These are phyloP conservation scores for Phacellophora camtschatica DNA, from an alignment of 30 jellyfish, hydroid and myxozoan genomes.

Conservation along the genomic window DNA sequence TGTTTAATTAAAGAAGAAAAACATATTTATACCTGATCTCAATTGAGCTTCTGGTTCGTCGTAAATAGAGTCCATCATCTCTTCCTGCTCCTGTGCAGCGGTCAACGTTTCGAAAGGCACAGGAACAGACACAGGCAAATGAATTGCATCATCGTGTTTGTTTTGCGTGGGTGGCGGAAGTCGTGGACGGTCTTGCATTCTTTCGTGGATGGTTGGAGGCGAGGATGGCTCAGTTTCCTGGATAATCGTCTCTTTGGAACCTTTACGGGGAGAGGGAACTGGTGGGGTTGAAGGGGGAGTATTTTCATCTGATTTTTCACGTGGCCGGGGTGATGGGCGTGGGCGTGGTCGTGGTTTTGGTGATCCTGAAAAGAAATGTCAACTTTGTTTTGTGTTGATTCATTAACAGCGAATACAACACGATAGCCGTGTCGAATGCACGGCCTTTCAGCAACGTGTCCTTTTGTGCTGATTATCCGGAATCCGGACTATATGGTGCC, in stretches of 20 bases:
- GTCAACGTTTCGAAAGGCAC: constrained; percentile 41
- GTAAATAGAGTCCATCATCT: constrained; percentile 62
- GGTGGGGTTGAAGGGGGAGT: constrained; percentile 72
- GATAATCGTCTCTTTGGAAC: not conserved
- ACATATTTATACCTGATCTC: constrained; percentile 77
- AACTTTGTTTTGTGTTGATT: not conserved
- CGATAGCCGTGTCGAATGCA: not conserved
- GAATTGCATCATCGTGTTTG: not conserved
- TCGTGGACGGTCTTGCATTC: constrained; percentile 38
- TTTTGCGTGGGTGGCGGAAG: constrained; percentile 45
- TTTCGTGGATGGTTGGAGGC: constrained; percentile 16
- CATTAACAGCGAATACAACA: not conserved
- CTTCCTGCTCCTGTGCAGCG: constrained; percentile 56
- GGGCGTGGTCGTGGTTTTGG: constrained; percentile 96
- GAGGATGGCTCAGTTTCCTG: constrained; percentile 12
- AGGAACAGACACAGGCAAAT: not conserved
- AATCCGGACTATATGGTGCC: too few species aligned
- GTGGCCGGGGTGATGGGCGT: constrained; percentile 52
- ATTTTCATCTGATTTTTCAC: constrained; percentile 34
- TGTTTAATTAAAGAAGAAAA: not conserved
- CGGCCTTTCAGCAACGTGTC: not conserved
- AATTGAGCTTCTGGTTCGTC: constrained; percentile 90
- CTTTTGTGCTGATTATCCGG: too few species aligned
- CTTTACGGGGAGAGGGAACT: constrained; percentile 65
- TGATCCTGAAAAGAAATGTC: not conserved